Evolutionary conservation across 2,888 invertebrate species (phyloP), one percentile per base, ranked within the genome.

Genomic region (Lepidochrysops patricia): DNA sequence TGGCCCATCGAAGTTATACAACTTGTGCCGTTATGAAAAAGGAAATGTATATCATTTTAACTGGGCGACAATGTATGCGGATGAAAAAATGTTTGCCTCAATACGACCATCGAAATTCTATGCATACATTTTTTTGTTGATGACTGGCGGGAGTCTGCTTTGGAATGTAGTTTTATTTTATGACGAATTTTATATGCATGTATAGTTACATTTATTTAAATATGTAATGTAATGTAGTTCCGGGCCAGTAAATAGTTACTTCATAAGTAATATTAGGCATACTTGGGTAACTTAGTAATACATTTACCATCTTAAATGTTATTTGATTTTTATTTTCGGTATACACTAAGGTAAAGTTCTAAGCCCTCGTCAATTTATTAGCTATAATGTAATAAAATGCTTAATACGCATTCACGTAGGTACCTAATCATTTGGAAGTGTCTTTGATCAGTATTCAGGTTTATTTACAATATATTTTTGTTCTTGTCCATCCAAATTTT

Each of bases 1-100:
- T 78, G 75, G 72, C 72, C 76, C 75, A 74, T 78, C 70, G 75
- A 66, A 77, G 52, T 48, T 7, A 29, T 43, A 52, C 54, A 29
- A 54, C 71, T 74, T 75, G 73, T 69, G 68, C 73, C 74, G 72
- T 72, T 70, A 74, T 75, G 72, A 73, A 71, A 72, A 74, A 75
- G 76, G 76, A 79, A 77, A 77, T 72, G 78, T 74, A 77, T 80
- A 78, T 78, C 76, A 78, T 79, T 79, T 82, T 82, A 80, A 82
- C 75, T 74, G 71, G 61, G 69, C 71, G 70, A 76, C 76, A 75
- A 73, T 75, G 74, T 71, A 73, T 70, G 63, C 62, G 60, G 62
- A 64, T 57, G 50, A 64, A 61, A 63, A 62, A 61, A 62, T 61
- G 62, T 61, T 57, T 12, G 57, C 49, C 58, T 58, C 58, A 58